These are phyloP conservation scores for Oenanthe oenanthe DNA, from an alignment of 2,113 vertebrate species.

Conservation along the genomic window DNA sequence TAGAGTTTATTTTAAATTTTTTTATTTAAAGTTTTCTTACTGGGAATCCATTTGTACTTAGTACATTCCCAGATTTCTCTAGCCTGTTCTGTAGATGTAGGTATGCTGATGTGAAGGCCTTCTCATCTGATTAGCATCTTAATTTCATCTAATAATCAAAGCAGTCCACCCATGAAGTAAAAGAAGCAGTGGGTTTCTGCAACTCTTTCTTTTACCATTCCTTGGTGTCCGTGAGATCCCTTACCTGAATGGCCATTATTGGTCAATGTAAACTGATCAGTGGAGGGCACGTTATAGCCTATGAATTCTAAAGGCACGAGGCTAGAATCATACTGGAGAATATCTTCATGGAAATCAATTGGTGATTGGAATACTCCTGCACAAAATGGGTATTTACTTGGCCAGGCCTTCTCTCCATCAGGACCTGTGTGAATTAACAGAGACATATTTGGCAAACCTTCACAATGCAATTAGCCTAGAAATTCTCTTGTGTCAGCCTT, in stretches of 20 bases:
- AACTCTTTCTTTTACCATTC: not conserved
- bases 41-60: not conserved
- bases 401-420: slow-evolving; percentile 85
- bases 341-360: slow-evolving; percentile 85
- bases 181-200: not conserved
- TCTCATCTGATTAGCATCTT: not conserved
- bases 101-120: not conserved
- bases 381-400: slow-evolving; percentile 84
- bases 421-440: slow-evolving; percentile 74
- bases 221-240: not conserved
- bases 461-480: not conserved
- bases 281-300: slow-evolving; percentile 82
- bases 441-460: not conserved
- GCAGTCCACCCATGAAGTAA: not conserved
- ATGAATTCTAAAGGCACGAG: slow-evolving; percentile 83
- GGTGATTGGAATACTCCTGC: slow-evolving; percentile 90
- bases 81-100: not conserved
- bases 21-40: not conserved
- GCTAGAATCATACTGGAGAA: slow-evolving; percentile 85
- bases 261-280: slow-evolving; percentile 82
- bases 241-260: slow-evolving; percentile 94
- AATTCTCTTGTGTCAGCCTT: not conserved
- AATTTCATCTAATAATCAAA: not conserved
- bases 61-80: not conserved
- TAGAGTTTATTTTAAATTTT: not conserved